Base-by-base conservation (phyloP, 2,797 vertebrate genomes). In the Poeciliopsis paucimaculata region DNA sequence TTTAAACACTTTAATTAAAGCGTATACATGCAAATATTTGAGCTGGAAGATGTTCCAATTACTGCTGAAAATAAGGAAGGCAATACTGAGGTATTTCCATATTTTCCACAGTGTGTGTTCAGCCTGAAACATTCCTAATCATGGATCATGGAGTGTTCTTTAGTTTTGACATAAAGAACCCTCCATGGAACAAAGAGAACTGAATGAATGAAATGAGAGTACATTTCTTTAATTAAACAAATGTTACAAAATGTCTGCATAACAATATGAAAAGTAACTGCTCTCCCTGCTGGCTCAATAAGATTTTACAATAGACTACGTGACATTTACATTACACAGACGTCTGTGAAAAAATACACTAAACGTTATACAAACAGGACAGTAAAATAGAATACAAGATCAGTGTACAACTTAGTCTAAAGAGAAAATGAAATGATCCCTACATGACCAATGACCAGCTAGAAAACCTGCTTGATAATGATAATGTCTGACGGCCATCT, bases 291-390 rank as follows among this genome's bases (percentile, higher is more conserved):
- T 66, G 62, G 31, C 41, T 66, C 31, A 64, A 16, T 23, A 26
- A 84, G 78, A 87, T 89, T 78, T 83, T 87, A 88, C 93, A 93
- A 91, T 90, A 92, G 87, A 90, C 89, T 89, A 93, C 87, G 90
- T 90, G 82, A 90, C 91, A 90, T 87, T 88, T 89, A 89, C 89
- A 92, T 75, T 87, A 82, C 84, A 93, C 82, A 86, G 77, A 55
- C 51, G 45, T 78, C 77, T 88, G 83, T 90, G 87, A 55, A 90
- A 91, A 66, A 89, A 90, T 89, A 88, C 86, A 93, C 83, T 81
- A 77, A 90, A 90, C 79, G 73, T 88, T 87, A 87, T 90, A 93
- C 86, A 92, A 94, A 94, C 93, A 76, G 86, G 86, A 90, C 91
- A 92, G 93, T 88, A 90, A 76, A 34, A 34, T 9, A 34, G 31